Base-by-base conservation (phyloP, 2,888 invertebrate genomes). In the Pyrrhia umbra region DNA sequence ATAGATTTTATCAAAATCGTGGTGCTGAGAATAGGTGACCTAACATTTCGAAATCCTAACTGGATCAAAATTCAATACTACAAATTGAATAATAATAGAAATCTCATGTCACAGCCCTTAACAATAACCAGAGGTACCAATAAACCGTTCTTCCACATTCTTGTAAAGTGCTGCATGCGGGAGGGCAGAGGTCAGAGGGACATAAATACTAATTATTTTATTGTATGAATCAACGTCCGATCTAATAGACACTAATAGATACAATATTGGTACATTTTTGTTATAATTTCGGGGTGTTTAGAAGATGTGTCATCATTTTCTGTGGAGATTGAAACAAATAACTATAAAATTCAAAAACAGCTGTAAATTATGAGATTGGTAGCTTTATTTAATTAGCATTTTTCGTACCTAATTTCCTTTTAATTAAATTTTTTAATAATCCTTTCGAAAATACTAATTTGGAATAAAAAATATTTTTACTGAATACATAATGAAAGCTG, bases 171-270 rank as follows among this genome's bases (percentile, higher is more conserved):
- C 82, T 47, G 6, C 52, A 84, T 80, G 77, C 74, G 73, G 74
- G 75, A 73, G 73, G 77, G 82, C 86, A 85, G 85, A 86, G 80
- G 76, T 64, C 75, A 69, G 67, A 81, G 75, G 77, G 70, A 75
- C 69, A 91, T 91, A 90, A 90, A 92, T 90, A 93, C 90, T 87
- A 90, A 92, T 92, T 90, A 88, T 89, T 84, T 78, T 81, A 88
- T 89, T 90, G 81, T 83, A 71, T 55, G 64, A 62, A 67, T 63
- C 69, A 68, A 71, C 62, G 49, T 9, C 46, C 63, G 49, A 37
- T 63, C 68, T 34, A 56, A 75, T 66, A 59, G 50, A 65, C 42
- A 55, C 34, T 66, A 61, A 57, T 61, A 60, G 46, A 68, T 40
- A 57, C 60, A 66, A 66, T 40, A 56, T 64, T 66, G 50, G 45